Base-by-base conservation (phyloP, 2,888 invertebrate genomes). In the Macrosoma leucophasiata region DNA sequence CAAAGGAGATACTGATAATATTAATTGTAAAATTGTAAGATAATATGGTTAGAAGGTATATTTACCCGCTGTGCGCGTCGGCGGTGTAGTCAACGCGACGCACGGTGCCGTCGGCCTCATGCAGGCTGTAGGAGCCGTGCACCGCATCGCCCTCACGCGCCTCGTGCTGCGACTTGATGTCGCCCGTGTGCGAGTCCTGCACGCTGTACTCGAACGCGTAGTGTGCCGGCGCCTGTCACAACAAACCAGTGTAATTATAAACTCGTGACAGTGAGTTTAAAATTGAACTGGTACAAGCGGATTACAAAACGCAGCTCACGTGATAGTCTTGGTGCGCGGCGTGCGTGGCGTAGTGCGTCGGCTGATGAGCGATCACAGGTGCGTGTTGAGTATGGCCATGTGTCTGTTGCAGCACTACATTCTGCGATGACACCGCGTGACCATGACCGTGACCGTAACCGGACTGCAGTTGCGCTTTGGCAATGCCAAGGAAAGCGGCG, bases 51-150 rank as follows among this genome's bases (percentile, higher is more conserved):
- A 17, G 17, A 17, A 7, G 17, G 7, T 6, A 17, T 6, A 4
- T 6, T 4, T 72, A 87, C 75, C 87, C 87, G 50, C 76, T 84
- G 50, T 87, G 85, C 46, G 84, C 84, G 45, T 87, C 87, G 43
- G 87, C 87, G 39, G 78, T 84, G 64, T 88, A 88, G 67, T 87
- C 79, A 45, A 88, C 88, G 24, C 86, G 87, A 46, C 88, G 82
- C 39, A 87, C 65, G 45, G 87, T 86, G 48, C 88, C 88, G 35
- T 86, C 87, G 13, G 88, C 85, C 48, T 88, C 88, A 19, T 87
- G 87, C 24, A 88, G 72, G 13, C 86, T 87, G 68, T 90, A 90
- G 56, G 88, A 87, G 23, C 90, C 90, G 61, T 86, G 86, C 41
- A 90, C 84, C 9, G 51, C 61, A 50, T 85, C 84, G 4, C 84